Conservation (phyloP, 2,797 vertebrate genomes). For the Pseudocheirus occidentalis region DNA sequence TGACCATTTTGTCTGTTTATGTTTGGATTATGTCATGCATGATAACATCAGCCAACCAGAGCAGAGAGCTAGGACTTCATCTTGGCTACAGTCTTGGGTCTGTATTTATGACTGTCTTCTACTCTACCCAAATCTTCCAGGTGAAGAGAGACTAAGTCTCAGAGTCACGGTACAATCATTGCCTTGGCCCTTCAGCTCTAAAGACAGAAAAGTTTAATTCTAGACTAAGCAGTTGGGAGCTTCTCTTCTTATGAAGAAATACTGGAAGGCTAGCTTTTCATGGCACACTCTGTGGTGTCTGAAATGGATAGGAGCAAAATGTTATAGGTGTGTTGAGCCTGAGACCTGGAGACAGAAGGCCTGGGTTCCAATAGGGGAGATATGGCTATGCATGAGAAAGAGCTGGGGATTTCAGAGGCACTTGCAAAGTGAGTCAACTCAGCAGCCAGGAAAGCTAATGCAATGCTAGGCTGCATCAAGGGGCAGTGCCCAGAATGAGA, state of each 20-base stretch:
- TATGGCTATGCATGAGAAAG: too few species aligned
- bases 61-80: background rate
- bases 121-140: background rate
- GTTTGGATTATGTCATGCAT: background rate
- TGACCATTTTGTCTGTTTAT: background rate
- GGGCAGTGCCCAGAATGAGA: too few species aligned
- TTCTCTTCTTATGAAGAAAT: background rate
- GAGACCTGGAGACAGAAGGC: background rate
- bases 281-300: background rate
- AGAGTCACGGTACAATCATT: background rate
- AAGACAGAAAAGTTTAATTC: background rate
- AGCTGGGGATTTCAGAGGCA: background rate
- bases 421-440: background rate
- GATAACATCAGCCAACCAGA: background rate
- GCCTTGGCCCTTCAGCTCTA: background rate
- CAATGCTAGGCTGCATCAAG: background rate
- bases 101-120: background rate
- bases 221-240: background rate
- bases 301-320: background rate
- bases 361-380: background rate
- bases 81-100: background rate
- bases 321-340: too few species aligned
- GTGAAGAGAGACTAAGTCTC: background rate
- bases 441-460: background rate
- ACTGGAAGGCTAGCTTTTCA: background rate